These are phyloP conservation scores for Synchiropus splendidus DNA, from an alignment of 2,113 vertebrate species.

Conservation along the genomic window DNA sequence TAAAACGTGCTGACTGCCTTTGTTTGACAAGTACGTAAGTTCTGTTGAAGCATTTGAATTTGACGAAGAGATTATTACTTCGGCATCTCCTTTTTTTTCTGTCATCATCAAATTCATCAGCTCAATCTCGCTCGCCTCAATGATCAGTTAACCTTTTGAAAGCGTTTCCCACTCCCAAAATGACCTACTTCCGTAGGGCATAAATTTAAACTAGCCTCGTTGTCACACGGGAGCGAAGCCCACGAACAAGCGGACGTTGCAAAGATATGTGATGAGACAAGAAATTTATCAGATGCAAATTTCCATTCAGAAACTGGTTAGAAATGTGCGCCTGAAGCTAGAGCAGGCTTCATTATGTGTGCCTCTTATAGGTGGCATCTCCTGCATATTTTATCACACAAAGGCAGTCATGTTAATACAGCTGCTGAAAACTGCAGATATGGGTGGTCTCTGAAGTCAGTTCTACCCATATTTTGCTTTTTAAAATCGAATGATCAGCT, in stretches of 20 bases:
- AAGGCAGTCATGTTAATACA: too few species aligned
- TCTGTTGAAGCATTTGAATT: too few species aligned
- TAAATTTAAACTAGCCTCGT: neutral
- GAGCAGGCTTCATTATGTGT: neutral
- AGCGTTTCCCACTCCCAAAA: neutral
- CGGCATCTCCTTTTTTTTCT: neutral
- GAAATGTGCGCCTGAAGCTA: constrained; percentile 13
- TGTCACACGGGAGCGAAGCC: neutral
- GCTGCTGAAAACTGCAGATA: neutral
- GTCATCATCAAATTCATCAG: too few species aligned
- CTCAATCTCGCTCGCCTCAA: too few species aligned
- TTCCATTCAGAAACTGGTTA: constrained; percentile 9
- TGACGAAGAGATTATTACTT: too few species aligned
- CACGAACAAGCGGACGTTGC: neutral
- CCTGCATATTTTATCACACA: too few species aligned
- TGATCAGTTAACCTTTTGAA: too few species aligned
- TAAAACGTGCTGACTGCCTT: too few species aligned
- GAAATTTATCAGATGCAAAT: constrained; percentile 2
- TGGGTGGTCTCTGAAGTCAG: neutral
- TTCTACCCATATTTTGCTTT: too few species aligned
- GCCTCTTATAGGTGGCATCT: too few species aligned
- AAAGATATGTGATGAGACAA: neutral
- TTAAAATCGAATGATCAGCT: too few species aligned
- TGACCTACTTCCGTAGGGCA: neutral
- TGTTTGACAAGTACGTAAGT: too few species aligned